These are phyloP conservation scores for Collichthys lucidus DNA, from an alignment of 2,113 vertebrate genomes.

Conservation along the genomic window DNA sequence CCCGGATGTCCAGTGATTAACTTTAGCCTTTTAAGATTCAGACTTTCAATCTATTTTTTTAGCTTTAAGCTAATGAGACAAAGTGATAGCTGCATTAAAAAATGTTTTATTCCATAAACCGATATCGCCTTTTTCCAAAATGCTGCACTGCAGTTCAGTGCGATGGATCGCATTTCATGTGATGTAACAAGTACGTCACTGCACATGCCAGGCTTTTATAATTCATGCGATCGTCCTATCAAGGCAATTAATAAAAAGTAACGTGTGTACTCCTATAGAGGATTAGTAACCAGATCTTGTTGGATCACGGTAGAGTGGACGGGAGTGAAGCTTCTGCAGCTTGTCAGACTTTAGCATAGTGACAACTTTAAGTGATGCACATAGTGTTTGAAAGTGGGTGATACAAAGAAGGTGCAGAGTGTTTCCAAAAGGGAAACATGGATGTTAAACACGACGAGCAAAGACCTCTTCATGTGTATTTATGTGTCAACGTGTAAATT, in stretches of 20 bases:
- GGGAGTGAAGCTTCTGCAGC: background rate
- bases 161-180: slow-evolving; percentile 13
- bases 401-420: background rate
- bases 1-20: background rate
- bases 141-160: background rate
- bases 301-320: background rate
- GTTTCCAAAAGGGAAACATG: background rate
- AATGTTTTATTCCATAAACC: background rate
- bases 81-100: background rate
- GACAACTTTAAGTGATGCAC: slow-evolving; percentile 9
- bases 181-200: slow-evolving; percentile 1
- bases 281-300: background rate
- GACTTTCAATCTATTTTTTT: background rate
- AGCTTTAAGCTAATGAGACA: background rate
- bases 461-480: background rate
- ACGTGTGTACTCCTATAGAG: background rate
- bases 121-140: background rate
- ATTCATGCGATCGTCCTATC: background rate
- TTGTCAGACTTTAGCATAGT: slow-evolving; percentile 5
- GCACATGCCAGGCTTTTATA: background rate
- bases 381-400: background rate
- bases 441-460: background rate
- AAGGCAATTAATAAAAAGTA: background rate
- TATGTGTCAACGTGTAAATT: slow-evolving; percentile 19
- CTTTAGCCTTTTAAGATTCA: slow-evolving; percentile 10